Base-by-base conservation (phyloP, 2,888 invertebrate genomes). In the Trichopria drosophilae region DNA sequence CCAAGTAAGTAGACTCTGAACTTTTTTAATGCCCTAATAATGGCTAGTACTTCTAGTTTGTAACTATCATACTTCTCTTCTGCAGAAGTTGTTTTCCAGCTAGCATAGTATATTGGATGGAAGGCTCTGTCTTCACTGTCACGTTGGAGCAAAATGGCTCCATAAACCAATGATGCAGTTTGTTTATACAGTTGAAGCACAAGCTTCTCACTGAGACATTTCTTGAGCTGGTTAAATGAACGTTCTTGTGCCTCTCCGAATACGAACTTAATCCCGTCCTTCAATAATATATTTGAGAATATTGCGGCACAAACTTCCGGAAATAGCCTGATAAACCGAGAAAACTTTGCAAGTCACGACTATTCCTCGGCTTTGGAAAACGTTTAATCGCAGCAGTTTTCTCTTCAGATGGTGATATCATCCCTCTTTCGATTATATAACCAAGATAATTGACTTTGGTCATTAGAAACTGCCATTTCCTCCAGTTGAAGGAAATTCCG, bases 41-140 rank as follows among this genome's bases (percentile, higher is more conserved):
- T n/a, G n/a, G n/a, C n/a, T 69, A 66, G 16, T 0, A 61, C 59
- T 29, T 62, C 62, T 1, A 65, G 35, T 46, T 66, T 61, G 26
- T 61, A 66, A 10, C 62, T 63, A 19, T 53, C 43, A 26, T 58
- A 60, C 6, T 58, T 58, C 9, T 58, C 51, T 37, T 66, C 64
- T 1, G 36, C 42, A 1, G 45, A 36, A 1, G 51, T 57, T 3
- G 64, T 65, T 40, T 59, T 60, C 10, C 53, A 45, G 18, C 65
- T 66, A 44, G 57, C 55, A 28, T 55, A 66, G 43, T 62, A 55
- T 3, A 63, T 34, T 1, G 60, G 62, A 19, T 64, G 65, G 16
- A 62, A 48, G 9, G 23, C 13, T 12, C 48, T 39, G 23, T 62
- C 56, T 4, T 61, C 61, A 3, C 16, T 13, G 46, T 57, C 53